phyloP scores from a whole-genome alignment of 2,113 vertebrate genomes.

The Onychostruthus taczanowskii region DNA sequence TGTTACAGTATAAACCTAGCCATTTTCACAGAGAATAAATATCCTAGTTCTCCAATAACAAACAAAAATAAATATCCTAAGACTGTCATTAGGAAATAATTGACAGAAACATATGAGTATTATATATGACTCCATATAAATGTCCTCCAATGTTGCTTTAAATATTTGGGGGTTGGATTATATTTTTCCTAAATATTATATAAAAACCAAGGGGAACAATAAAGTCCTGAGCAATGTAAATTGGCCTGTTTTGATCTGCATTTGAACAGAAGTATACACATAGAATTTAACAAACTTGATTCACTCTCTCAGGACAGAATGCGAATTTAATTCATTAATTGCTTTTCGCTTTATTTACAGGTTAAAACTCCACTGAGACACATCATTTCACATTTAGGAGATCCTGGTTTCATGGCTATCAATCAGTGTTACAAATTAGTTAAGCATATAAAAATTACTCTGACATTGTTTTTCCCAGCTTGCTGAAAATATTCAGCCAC shows the following conservation, averaged over 20 bases:
- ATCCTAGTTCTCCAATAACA: background rate
- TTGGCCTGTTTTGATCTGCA: background rate
- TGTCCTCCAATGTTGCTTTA: background rate
- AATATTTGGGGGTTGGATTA: background rate
- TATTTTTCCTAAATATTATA: background rate
- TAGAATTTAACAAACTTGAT: background rate
- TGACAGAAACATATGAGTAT: background rate
- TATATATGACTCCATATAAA: background rate
- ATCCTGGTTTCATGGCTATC: background rate
- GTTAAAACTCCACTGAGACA: conserved; percentile 47
- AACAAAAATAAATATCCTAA: background rate
- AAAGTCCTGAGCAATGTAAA: background rate
- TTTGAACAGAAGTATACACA: background rate
- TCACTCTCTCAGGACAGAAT: conserved; percentile 31
- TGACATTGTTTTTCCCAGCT: background rate
- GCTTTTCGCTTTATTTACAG: conserved; percentile 34
- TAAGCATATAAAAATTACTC: background rate
- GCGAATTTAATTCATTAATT: conserved; percentile 51
- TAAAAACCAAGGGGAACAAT: background rate
- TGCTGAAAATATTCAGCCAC: background rate
- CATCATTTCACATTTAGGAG: conserved; percentile 9
- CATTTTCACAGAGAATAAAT: background rate
- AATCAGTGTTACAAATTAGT: conserved; percentile 18
- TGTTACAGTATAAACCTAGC: background rate
- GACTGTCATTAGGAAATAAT: background rate